A percentile compares a stretch with the other conserved stretches of the same genome.
These are phyloP conservation scores for Pharmacophagus antenor DNA, from an alignment of 2,888 invertebrate genomes.

Conservation along the genomic window DNA sequence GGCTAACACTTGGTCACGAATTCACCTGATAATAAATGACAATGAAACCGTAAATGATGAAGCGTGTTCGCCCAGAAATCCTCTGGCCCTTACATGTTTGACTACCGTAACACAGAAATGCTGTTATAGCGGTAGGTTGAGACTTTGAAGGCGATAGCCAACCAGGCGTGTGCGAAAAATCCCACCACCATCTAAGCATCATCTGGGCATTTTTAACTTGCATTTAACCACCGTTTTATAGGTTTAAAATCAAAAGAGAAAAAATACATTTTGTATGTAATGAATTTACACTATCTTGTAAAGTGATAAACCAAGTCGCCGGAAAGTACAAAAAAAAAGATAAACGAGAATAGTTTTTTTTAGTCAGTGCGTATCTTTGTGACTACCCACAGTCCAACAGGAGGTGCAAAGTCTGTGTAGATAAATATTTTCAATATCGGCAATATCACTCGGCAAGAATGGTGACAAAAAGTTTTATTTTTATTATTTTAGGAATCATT, in stretches of 20 bases:
- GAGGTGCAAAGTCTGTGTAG: conserved; percentile 25
- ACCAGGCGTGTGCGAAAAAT: too few species aligned
- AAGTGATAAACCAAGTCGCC: conserved; percentile 3
- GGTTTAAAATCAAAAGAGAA: neutral
- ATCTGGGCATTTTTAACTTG: neutral
- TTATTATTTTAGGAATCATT: neutral
- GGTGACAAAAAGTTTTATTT: neutral
- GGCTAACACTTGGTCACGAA: too few species aligned
- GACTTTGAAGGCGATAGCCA: too few species aligned
- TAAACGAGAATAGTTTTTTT: conserved; percentile 12
- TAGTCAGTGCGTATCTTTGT: conserved; percentile 15
- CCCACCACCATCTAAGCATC: too few species aligned
- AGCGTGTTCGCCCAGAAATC: too few species aligned
- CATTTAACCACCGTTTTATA: too few species aligned
- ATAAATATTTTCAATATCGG: conserved; percentile 15
- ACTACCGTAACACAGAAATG: too few species aligned
- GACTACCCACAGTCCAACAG: conserved; percentile 14
- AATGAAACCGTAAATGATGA: too few species aligned
- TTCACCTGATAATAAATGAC: too few species aligned
- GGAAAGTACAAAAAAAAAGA: conserved; percentile 7
- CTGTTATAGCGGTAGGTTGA: too few species aligned
- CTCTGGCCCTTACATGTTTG: too few species aligned
- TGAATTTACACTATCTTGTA: neutral
- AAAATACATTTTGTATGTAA: neutral
- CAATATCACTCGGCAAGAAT: neutral